These are phyloP conservation scores for Nesometra sesokonis DNA, from an alignment of 35 echinoderm and acorn worm genomes.

Conservation along the genomic window DNA sequence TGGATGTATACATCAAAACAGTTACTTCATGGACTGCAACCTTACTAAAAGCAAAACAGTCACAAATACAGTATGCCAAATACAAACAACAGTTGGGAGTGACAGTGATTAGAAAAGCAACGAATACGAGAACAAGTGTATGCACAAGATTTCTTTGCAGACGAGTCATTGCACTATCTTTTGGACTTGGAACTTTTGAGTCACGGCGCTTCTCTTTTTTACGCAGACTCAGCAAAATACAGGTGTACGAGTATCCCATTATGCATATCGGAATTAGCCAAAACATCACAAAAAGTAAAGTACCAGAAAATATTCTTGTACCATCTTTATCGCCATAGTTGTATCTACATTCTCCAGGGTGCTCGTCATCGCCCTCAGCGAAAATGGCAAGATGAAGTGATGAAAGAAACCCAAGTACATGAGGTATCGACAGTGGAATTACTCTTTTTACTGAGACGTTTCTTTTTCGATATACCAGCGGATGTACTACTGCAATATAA, in stretches of 20 bases:
- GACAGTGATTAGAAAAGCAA: not conserved
- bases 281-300: not conserved
- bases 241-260: not conserved
- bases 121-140: not conserved
- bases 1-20: not conserved
- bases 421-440: not conserved
- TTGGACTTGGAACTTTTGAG: not conserved
- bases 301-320: not conserved
- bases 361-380: not conserved
- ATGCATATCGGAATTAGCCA: not conserved
- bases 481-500: not conserved
- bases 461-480: not conserved
- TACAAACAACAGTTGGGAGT: not conserved
- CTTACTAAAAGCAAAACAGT: not conserved
- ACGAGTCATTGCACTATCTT: not conserved
- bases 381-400: not conserved
- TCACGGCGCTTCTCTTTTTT: not conserved
- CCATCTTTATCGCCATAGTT: not conserved
- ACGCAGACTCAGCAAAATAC: not conserved
- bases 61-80: not conserved
- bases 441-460: not conserved
- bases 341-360: not conserved
- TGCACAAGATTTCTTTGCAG: not conserved
- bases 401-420: not conserved
- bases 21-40: not conserved